A percentile compares a stretch with the other conserved stretches of the same genome.
Evolutionary conservation across 2,888 invertebrate genomes (phyloP).

Genomic region (Cyclophora punctaria): DNA sequence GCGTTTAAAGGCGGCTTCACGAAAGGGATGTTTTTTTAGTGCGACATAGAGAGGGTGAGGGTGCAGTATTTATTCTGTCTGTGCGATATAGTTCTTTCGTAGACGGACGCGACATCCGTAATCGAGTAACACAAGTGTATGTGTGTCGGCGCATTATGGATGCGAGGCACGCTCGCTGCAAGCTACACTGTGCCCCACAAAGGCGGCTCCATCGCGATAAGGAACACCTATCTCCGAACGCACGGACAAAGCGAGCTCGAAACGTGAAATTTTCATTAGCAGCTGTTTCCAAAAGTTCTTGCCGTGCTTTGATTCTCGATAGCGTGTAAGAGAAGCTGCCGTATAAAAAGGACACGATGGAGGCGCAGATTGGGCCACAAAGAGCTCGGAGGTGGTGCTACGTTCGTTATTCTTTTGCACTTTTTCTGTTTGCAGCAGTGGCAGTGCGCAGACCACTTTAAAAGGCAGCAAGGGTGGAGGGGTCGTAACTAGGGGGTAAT

Average conservation of each 20-base stretch:
- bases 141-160: slow-evolving; percentile 46
- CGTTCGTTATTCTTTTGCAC: slow-evolving; percentile 63
- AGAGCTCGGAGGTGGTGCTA: slow-evolving; percentile 71
- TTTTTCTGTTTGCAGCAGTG: slow-evolving; percentile 72
- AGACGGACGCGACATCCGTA: slow-evolving; percentile 56
- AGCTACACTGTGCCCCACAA: slow-evolving; percentile 51
- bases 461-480: slow-evolving; percentile 66
- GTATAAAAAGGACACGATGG: slow-evolving; percentile 67
- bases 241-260: slow-evolving; percentile 59
- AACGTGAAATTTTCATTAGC: slow-evolving; percentile 73
- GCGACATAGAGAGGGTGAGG: slow-evolving; percentile 70
- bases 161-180: slow-evolving; percentile 57
- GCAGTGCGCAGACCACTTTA: slow-evolving; percentile 74
- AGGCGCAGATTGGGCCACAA: slow-evolving; percentile 74
- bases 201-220: slow-evolving; percentile 60
- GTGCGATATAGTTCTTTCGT: slow-evolving; percentile 62
- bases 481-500: slow-evolving; percentile 73
- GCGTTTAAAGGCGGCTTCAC: slow-evolving; percentile 74
- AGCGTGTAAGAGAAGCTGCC: slow-evolving; percentile 66
- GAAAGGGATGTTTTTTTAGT: slow-evolving; percentile 75
- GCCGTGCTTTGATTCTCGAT: slow-evolving; percentile 68
- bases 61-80: slow-evolving; percentile 74
- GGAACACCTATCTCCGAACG: slow-evolving; percentile 54
- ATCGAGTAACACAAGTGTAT: slow-evolving; percentile 48
- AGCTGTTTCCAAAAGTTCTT: slow-evolving; percentile 63